phyloP scores from a whole-genome alignment of 2,797 vertebrate species.

The Rhinogobio ventralis region DNA sequence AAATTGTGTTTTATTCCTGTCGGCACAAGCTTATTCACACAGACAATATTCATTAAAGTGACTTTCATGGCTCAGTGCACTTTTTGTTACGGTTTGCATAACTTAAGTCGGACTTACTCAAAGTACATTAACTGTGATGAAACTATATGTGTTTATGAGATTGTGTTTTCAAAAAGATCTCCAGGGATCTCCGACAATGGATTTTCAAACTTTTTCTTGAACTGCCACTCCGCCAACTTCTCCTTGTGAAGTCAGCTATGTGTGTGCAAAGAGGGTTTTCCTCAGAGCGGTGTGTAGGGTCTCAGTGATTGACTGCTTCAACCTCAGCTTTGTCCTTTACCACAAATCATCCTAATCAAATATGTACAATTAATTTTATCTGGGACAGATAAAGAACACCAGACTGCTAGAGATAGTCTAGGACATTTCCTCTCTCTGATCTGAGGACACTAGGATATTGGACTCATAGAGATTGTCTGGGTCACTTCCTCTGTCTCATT shows the following conservation, averaged over 20 bases:
- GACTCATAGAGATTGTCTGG: constrained; percentile 26
- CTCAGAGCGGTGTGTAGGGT: background rate
- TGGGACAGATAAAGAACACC: constrained; percentile 14
- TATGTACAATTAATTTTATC: constrained; percentile 28
- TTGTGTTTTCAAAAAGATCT: background rate
- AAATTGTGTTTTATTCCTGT: background rate
- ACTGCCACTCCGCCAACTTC: background rate
- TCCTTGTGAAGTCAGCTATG: background rate
- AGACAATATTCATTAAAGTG: constrained; percentile 12
- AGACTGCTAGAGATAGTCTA: constrained; percentile 10
- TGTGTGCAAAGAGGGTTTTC: constrained; percentile 23
- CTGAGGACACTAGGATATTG: constrained; percentile 29
- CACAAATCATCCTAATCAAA: constrained; percentile 38
- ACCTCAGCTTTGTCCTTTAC: constrained; percentile 33
- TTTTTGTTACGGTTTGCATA: constrained; percentile 23
- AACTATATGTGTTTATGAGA: constrained; percentile 7
- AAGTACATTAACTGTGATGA: background rate
- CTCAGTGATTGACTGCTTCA: constrained; percentile 11
- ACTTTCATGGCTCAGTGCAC: constrained; percentile 13
- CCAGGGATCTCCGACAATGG: background rate
- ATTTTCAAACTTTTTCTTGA: background rate
- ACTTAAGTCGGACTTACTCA: background rate
- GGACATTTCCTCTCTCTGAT: constrained; percentile 1
- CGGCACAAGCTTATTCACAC: background rate
- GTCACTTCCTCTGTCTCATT: constrained; percentile 21